Percentiles rank a stretch among this genome's conserved stretches.
Evolutionary conservation across 2,888 invertebrate species (phyloP).

Genomic region (Willowsia nigromaculata): DNA sequence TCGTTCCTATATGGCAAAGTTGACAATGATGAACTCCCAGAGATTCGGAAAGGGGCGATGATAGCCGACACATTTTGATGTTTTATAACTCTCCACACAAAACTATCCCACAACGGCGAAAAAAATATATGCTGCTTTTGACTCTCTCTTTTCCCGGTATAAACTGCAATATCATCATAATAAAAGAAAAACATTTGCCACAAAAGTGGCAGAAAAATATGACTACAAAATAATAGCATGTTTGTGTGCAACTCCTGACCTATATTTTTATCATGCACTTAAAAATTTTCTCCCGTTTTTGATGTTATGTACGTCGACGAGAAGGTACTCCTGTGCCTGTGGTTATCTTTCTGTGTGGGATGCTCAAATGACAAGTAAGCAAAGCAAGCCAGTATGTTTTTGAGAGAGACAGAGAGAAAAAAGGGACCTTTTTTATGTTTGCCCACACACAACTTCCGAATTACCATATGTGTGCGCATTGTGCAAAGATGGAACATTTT

Average conservation of each 20-base stretch:
- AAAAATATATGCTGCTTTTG: background rate
- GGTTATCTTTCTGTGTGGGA: background rate
- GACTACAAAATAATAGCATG: background rate
- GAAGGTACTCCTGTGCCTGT: background rate
- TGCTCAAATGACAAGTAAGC: background rate
- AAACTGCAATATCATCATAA: slow-evolving; percentile 9
- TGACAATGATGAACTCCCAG: slow-evolving; percentile 64
- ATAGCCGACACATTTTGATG: slow-evolving; percentile 61
- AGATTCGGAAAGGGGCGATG: slow-evolving; percentile 64
- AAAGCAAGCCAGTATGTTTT: no score
- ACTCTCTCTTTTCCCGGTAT: background rate
- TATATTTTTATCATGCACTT: background rate
- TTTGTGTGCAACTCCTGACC: background rate
- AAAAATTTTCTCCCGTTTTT: background rate
- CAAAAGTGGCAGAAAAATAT: background rate
- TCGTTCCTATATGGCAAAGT: slow-evolving; percentile 47
- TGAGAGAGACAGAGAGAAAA: no score
- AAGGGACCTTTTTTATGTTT: background rate
- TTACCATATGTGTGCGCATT: background rate
- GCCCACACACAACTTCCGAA: background rate
- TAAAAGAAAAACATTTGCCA: slow-evolving; percentile 21
- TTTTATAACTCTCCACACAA: slow-evolving; percentile 33
- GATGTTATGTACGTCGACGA: background rate
- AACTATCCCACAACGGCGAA: background rate
- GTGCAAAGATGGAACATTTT: background rate